Conservation (phyloP, 2,888 invertebrate species). For the Itoplectis maculator region DNA sequence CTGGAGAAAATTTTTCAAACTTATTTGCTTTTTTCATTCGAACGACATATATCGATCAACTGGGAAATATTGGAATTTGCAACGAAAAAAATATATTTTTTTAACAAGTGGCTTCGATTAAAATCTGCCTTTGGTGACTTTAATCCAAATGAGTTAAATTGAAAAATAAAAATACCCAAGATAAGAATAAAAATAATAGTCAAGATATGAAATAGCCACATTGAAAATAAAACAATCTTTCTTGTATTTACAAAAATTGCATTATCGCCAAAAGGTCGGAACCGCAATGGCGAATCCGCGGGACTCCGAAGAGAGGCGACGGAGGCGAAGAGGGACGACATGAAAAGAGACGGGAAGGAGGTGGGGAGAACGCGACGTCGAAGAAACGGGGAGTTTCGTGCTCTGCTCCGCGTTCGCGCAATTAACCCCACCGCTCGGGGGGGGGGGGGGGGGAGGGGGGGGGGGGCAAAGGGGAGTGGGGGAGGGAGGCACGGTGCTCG, state of each 20-base stretch:
- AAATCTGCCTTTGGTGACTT: no score
- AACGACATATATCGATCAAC: background rate
- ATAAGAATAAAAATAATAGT: no score
- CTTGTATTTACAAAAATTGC: no score
- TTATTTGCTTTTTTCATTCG: background rate
- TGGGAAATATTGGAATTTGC: background rate
- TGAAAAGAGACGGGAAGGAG: slow-evolving; percentile 43
- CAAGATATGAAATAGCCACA: no score
- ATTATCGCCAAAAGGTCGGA: background rate
- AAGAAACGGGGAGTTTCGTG: slow-evolving; percentile 42
- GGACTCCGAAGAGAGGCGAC: slow-evolving; percentile 3
- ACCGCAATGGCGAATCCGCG: slow-evolving; percentile 1
- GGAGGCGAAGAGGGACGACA: slow-evolving; percentile 20
- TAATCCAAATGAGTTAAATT: no score
- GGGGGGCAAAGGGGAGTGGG: no score
- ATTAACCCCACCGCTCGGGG: slow-evolving; percentile 81
- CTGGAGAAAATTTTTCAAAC: background rate
- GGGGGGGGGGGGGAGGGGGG: slow-evolving; percentile 71
- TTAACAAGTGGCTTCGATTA: no score
- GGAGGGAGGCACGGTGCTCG: no score
- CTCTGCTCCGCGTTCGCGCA: slow-evolving; percentile 72
- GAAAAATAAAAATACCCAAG: no score
- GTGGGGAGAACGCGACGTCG: slow-evolving; percentile 45
- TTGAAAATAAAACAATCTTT: no score
- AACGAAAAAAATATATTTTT: no score